Evolutionary conservation across 2,888 invertebrate species (phyloP).

Genomic region (Empis stercorea): DNA sequence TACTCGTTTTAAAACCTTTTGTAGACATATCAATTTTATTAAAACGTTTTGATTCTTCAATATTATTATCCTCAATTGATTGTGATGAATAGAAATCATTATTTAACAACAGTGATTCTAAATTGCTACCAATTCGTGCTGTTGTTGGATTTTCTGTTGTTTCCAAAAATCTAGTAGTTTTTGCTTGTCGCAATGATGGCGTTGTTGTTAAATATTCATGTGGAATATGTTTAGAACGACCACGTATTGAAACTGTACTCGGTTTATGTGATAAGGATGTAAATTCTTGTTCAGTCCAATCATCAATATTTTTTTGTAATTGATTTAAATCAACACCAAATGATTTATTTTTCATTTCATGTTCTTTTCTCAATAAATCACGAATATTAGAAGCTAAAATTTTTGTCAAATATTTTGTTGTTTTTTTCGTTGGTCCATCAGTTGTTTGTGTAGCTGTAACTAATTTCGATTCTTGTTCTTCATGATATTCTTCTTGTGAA

Average conservation of each 20-base stretch:
- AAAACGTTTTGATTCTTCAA: slow-evolving; percentile 4
- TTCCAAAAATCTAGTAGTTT: neutral
- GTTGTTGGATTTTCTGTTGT: neutral
- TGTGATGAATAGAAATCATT: too few relatives aligned
- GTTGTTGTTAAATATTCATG: slow-evolving; percentile 59
- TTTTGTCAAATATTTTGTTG: slow-evolving; percentile 29
- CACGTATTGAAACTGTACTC: slow-evolving; percentile 44
- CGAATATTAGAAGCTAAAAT: slow-evolving; percentile 39
- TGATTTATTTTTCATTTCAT: slow-evolving; percentile 22
- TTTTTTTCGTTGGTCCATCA: slow-evolving; percentile 25
- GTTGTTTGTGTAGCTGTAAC: slow-evolving; percentile 29
- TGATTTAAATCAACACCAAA: slow-evolving; percentile 51
- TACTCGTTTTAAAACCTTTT: slow-evolving; percentile 27
- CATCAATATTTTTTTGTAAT: slow-evolving; percentile 70
- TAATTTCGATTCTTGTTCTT: slow-evolving; percentile 39
- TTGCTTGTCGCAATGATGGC: slow-evolving; percentile 16
- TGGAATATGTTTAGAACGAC: slow-evolving; percentile 62
- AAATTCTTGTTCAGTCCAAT: slow-evolving; percentile 70
- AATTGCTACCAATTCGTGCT: neutral
- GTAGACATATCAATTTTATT: slow-evolving; percentile 7
- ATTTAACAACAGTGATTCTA: too few relatives aligned
- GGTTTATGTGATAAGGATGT: slow-evolving; percentile 41
- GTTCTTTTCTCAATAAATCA: slow-evolving; percentile 38
- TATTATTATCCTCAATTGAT: neutral
- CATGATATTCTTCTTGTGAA: slow-evolving; percentile 37